Conservation (phyloP, 2,888 invertebrate genomes). For the Antheraea yamamai region DNA sequence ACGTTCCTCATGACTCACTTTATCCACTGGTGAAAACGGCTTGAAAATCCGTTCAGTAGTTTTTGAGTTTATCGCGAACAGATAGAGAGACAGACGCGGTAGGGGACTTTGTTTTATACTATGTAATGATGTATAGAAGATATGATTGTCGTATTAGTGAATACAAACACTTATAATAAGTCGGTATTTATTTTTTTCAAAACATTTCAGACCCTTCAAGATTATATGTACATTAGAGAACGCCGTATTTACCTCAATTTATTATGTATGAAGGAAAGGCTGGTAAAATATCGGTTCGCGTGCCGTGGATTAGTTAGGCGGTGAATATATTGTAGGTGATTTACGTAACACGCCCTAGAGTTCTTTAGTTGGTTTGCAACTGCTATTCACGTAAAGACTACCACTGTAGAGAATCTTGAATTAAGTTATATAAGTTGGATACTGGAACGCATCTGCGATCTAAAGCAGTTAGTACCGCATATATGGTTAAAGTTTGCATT, state of each 20-base stretch:
- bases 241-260: conserved; percentile 47
- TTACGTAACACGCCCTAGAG: conserved; percentile 32
- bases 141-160: not conserved
- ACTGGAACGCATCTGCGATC: no score
- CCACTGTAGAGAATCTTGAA: not conserved
- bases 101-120: no score
- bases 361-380: conserved; percentile 13
- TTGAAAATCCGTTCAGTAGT: no score
- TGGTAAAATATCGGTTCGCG: conserved; percentile 69
- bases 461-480: no score
- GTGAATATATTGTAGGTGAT: conserved; percentile 44
- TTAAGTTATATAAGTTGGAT: no score
- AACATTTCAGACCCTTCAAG: conserved; percentile 5
- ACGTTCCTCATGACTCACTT: no score
- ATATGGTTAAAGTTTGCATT: no score
- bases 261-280: conserved; percentile 51
- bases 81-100: no score
- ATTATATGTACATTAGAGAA: conserved; percentile 36
- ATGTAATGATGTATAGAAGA: no score
- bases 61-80: no score
- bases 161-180: not conserved
- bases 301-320: conserved; percentile 60
- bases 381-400: not conserved
- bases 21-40: no score
- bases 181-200: not conserved